Conservation (phyloP, 2,888 invertebrate genomes). For the Tinea trinotella region DNA sequence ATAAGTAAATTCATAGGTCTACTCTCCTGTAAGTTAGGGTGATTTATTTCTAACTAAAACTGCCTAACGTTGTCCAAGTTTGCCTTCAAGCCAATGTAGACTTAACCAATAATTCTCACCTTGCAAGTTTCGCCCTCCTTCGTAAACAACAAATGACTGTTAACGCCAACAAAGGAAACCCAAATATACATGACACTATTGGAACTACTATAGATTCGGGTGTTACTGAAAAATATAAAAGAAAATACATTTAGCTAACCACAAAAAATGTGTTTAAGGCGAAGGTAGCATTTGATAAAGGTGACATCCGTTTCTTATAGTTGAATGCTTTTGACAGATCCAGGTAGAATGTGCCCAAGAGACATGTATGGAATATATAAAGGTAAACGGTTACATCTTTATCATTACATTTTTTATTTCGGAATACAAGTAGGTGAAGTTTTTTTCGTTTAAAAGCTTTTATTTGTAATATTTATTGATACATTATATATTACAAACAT, state of each 20-base stretch:
- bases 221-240: slow-evolving; percentile 75
- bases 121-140: slow-evolving; percentile 85
- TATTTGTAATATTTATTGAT: too few species aligned
- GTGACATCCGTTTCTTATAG: background rate
- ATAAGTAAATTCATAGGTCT: too few species aligned
- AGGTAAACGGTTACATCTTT: too few species aligned
- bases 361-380: too few species aligned
- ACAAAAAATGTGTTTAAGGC: background rate
- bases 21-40: too few species aligned
- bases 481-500: too few species aligned
- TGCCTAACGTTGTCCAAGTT: too few species aligned
- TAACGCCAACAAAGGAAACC: slow-evolving; percentile 88
- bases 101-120: slow-evolving; percentile 42
- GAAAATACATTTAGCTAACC: slow-evolving; percentile 20
- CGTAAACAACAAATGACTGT: slow-evolving; percentile 90
- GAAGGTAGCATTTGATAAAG: background rate
- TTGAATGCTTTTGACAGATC: background rate
- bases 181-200: slow-evolving; percentile 90
- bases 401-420: too few species aligned
- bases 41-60: too few species aligned
- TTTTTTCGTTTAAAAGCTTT: too few species aligned
- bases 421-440: too few species aligned
- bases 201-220: slow-evolving; percentile 91
- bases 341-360: background rate
- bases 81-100: too few species aligned